Conservation (phyloP, 1,140 invertebrate species). For the Heterodera schachtii region DNA sequence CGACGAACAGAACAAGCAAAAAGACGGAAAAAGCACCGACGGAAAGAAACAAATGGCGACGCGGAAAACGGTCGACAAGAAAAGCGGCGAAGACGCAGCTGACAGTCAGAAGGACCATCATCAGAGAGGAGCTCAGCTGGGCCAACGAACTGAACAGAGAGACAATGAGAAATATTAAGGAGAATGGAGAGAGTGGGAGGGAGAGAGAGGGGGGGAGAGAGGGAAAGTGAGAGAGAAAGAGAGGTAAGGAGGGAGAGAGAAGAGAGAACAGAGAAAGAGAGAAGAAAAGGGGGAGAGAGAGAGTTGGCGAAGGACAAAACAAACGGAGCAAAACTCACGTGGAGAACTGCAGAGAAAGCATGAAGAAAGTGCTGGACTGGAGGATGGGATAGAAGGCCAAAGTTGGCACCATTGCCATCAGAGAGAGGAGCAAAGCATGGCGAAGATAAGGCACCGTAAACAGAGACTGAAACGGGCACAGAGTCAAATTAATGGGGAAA, state of each 20-base stretch:
- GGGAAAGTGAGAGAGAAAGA: too few relatives aligned
- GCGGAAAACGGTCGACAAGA: constrained; percentile 45
- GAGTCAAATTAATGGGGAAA: background rate
- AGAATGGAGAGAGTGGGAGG: too few relatives aligned
- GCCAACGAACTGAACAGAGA: constrained; percentile 42
- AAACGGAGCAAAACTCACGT: constrained; percentile 32
- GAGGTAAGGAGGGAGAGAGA: too few relatives aligned
- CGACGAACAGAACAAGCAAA: constrained; percentile 44
- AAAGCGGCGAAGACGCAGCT: constrained; percentile 52
- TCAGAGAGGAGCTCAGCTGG: constrained; percentile 53
- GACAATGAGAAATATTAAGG: background rate
- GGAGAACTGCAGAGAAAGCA: constrained; percentile 45
- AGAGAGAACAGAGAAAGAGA: too few relatives aligned
- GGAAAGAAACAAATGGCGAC: constrained; percentile 49
- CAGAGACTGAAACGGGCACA: constrained; percentile 25
- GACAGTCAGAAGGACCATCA: constrained; percentile 57
- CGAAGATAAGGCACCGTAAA: constrained; percentile 49
- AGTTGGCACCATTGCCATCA: constrained; percentile 46
- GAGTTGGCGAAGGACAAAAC: background rate
- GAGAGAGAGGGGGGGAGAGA: too few relatives aligned
- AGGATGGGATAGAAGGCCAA: constrained; percentile 64
- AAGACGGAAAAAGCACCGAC: constrained; percentile 45
- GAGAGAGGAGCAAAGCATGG: constrained; percentile 49
- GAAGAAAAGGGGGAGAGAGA: too few relatives aligned
- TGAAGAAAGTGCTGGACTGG: constrained; percentile 55